Evolutionary conservation across 1,140 invertebrate species (phyloP).

Genomic region (Leptestheria dahalacensis): DNA sequence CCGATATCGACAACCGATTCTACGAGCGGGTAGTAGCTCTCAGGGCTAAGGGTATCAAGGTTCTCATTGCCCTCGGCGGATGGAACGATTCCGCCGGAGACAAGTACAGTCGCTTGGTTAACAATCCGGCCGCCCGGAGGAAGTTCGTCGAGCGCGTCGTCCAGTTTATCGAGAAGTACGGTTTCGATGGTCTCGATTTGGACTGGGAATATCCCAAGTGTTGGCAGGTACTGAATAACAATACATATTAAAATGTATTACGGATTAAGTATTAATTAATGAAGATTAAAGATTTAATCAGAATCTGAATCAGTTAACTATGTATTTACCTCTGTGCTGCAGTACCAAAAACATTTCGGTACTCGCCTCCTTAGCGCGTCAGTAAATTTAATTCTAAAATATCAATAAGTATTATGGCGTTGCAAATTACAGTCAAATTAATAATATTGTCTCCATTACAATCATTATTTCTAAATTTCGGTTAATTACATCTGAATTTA

Average conservation of each 20-base stretch:
- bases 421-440: too few relatives aligned
- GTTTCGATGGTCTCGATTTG: constrained; percentile 73
- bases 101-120: constrained; percentile 67
- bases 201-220: constrained; percentile 88
- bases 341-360: too few relatives aligned
- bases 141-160: constrained; percentile 58
- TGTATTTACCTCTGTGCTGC: too few relatives aligned
- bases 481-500: background rate
- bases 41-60: constrained; percentile 64
- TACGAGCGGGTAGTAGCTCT: constrained; percentile 63
- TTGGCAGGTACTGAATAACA: constrained; percentile 75
- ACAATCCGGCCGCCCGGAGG: constrained; percentile 47
- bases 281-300: too few relatives aligned
- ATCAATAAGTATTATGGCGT: too few relatives aligned
- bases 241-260: too few relatives aligned
- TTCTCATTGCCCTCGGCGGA: constrained; percentile 65
- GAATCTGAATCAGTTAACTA: too few relatives aligned
- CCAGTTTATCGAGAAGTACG: constrained; percentile 59
- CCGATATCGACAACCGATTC: constrained; percentile 72
- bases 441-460: too few relatives aligned
- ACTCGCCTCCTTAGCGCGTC: too few relatives aligned
- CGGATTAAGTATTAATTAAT: too few relatives aligned
- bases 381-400: too few relatives aligned
- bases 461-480: too few relatives aligned
- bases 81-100: constrained; percentile 79